Base-by-base conservation (phyloP, 2,888 invertebrate genomes). In the Aspidapion aeneum region DNA sequence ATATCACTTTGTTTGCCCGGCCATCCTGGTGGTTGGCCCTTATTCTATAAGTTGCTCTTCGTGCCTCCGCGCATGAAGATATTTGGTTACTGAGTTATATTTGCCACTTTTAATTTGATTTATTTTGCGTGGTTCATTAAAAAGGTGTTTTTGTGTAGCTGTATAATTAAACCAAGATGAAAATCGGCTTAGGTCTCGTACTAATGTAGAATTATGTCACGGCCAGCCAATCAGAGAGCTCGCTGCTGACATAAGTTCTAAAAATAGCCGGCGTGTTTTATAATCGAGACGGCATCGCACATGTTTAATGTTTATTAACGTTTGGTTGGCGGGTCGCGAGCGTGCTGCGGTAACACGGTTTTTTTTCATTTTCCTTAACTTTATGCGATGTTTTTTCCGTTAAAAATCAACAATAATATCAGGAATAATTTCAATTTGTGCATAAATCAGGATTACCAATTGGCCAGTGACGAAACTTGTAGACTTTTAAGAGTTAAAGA, bases 181-280 rank as follows among this genome's bases (percentile, higher is more conserved):
- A n/a, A n/a, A n/a, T n/a, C n/a, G n/a, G n/a, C n/a, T n/a, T n/a
- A n/a, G 35, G 5, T 35, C 35, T 12, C 35, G 35, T 35, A 35
- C 35, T 35, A 35, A 35, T 7, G 12, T 12, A 3, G 35, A 3
- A 57, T 66, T 60, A 56, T 63, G 64, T 66, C 66, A 64, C 55
- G 61, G 35, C 18, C 61, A 54, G 19, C 66, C 64, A 66, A 66
- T 64, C 54, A n/a, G 2, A 54, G 19, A 9, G 20, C 57, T 16
- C 12, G 48, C 1, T 35, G 58, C 21, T 66, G 66, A 66, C 66
- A 66, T 66, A 62, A 66, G 60, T 54, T 56, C 66, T 64, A 64
- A 64, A 66, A 64, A 66, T 66, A 66, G 57, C 50, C 48, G 35
- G 35, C 52, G 63, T 64, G 63, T 61, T 64, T 63, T 66, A 66